Evolutionary conservation across 2,888 invertebrate genomes (phyloP), one percentile per base, ranked within the genome.

Genomic region (Mantis religiosa): DNA sequence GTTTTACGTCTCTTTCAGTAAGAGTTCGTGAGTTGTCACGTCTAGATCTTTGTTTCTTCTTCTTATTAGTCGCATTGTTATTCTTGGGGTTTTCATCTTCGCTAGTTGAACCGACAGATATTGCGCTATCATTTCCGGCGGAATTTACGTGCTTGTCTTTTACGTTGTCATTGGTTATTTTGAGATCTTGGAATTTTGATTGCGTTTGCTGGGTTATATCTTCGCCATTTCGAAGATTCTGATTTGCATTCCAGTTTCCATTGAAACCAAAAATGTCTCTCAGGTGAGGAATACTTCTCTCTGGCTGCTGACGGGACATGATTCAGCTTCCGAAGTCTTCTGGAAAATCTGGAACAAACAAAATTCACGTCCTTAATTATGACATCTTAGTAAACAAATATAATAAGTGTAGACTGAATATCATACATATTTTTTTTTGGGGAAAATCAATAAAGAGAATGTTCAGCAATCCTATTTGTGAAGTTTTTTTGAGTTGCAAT

Each of bases 201-300:
- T 41, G 54, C 3, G 54, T 85, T 30, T 86, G 86, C 20, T 89
- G 89, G 2, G 84, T 47, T 30, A 89, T 34, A 1, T 54, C 88
- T 28, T 82, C 87, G 28, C 84, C 85, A 25, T 88, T 87, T 47
- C 88, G 85, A 9, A 28, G 83, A 9, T 83, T 83, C 7, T 87
- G 82, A 28, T 71, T 87, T 34, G 41, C 83, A 3, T 87, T 88
- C 88, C 89, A 85, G 86, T 85, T 82, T 47, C 88, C 89, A 82
- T 89, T 89, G 91, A 95, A 94, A 87, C 96, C 95, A 92, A 96
- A 96, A 92, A 96, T 96, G 93, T 97, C 97, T 92, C 97, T 94
- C 91, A 97, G 94, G 92, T 97, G 97, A 90, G 96, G 96, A 92
- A 97, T 97, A 93, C 95, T 95, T 91, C 97, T 94, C 92, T 97